A percentile compares a stretch with the other conserved stretches of the same genome.
These are phyloP conservation scores for Acanthornis magna DNA, from an alignment of 2,797 vertebrate genomes.

Conservation along the genomic window DNA sequence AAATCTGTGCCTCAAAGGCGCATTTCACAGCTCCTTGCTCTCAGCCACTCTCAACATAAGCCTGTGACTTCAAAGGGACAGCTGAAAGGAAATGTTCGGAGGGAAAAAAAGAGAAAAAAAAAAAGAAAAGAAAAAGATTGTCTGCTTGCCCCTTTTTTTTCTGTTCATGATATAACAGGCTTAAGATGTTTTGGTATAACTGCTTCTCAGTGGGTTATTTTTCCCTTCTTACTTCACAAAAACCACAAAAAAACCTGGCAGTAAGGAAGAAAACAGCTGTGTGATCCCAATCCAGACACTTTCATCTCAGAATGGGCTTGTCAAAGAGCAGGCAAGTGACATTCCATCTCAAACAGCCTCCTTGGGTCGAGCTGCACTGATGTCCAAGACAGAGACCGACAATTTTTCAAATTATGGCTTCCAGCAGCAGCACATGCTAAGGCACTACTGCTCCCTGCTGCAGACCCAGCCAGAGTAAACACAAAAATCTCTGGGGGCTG, in stretches of 20 bases:
- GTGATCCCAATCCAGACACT: not conserved
- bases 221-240: not conserved
- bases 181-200: constrained; percentile 16
- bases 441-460: not conserved
- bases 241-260: not conserved
- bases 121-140: not conserved
- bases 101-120: fast-evolving
- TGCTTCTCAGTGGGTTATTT: constrained; percentile 12
- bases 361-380: not conserved
- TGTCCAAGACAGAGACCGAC: not conserved
- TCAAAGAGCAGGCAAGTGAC: not conserved
- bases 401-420: not conserved
- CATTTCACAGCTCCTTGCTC: constrained; percentile 38
- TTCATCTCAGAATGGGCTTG: not conserved
- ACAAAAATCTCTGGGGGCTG: not conserved
- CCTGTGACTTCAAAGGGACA: constrained; percentile 43
- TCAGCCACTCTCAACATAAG: not conserved
- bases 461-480: not conserved
- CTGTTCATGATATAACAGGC: constrained; percentile 15
- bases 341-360: not conserved
- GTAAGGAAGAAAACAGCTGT: not conserved
- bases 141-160: not conserved
- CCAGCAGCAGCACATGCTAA: not conserved
- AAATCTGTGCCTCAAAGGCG: not conserved
- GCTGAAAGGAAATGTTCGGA: constrained; percentile 26